These are phyloP conservation scores for Sorex maritimensis DNA, from an alignment of 2,797 vertebrate species.

Conservation along the genomic window DNA sequence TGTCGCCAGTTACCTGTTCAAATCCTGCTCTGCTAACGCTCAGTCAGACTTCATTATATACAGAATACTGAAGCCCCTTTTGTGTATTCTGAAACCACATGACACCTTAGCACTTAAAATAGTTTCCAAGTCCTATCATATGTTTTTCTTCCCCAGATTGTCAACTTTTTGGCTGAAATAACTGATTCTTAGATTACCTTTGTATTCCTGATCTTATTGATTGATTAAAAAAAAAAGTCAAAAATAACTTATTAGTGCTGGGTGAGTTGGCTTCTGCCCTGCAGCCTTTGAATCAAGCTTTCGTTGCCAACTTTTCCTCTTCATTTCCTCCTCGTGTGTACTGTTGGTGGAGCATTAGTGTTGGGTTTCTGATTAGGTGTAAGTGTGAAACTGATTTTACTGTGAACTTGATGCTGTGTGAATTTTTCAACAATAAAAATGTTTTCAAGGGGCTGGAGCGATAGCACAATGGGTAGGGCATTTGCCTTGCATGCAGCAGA, in stretches of 20 bases:
- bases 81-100: background rate
- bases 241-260: constrained; percentile 9
- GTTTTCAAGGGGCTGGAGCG: constrained; percentile 12
- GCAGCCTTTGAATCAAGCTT: background rate
- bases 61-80: background rate
- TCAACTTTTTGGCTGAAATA: constrained; percentile 44
- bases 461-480: no score
- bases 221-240: constrained; percentile 1
- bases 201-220: constrained; percentile 16
- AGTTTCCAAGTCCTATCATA: background rate
- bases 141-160: constrained; percentile 51
- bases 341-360: background rate
- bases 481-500: no score
- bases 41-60: background rate
- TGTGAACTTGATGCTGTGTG: background rate
- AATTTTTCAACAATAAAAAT: constrained; percentile 38
- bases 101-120: constrained; percentile 4
- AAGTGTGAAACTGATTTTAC: constrained; percentile 46
- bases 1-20: constrained; percentile 17
- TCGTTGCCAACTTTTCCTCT: background rate
- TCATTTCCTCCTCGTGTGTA: constrained; percentile 41
- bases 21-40: constrained; percentile 4
- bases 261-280: constrained; percentile 41
- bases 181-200: constrained; percentile 22
- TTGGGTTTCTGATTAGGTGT: constrained; percentile 59